Evolutionary conservation across 30 jellyfish, hydroid and myxozoan species (phyloP).

Genomic region (Aurelia aurita complex sp. Pacific): DNA sequence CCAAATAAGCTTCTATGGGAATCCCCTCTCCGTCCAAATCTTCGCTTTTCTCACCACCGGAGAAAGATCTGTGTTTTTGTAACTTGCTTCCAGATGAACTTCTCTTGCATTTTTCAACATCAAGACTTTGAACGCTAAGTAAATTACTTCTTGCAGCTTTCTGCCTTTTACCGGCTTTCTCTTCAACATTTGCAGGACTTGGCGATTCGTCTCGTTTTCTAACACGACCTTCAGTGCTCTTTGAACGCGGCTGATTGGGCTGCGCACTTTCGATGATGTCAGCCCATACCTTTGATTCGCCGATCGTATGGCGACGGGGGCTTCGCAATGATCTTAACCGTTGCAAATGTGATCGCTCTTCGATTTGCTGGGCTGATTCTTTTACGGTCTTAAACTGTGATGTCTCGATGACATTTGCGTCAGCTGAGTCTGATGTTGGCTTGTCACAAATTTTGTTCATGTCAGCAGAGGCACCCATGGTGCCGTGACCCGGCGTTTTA

Average conservation of each 20-base stretch:
- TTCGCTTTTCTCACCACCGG: not conserved
- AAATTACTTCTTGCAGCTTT: not conserved
- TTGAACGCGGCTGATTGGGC: constrained; percentile 20
- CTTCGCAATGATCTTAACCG: constrained; percentile 47
- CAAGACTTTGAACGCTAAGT: too few species aligned
- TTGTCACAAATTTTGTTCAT: not conserved
- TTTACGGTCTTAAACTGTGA: constrained; percentile 63
- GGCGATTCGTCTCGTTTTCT: constrained; percentile 9
- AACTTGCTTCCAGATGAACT: not conserved
- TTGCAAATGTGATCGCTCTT: constrained; percentile 17
- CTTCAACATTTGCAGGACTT: constrained; percentile 14
- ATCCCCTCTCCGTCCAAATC: too few species aligned
- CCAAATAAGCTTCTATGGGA: too few species aligned
- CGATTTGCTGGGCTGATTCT: constrained; percentile 56
- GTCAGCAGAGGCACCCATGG: too few species aligned
- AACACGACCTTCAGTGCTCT: constrained; percentile 26
- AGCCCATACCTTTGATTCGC: constrained; percentile 19
- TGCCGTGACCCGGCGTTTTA: not conserved
- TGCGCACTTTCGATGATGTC: constrained; percentile 5
- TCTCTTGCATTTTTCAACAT: too few species aligned
- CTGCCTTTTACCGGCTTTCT: not conserved
- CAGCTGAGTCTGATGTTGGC: not conserved
- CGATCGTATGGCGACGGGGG: constrained; percentile 78
- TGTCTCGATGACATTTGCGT: constrained; percentile 18
- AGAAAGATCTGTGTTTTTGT: not conserved